These are phyloP conservation scores for Pectinophora gossypiella DNA, from an alignment of 1,140 invertebrate genomes.

Conservation along the genomic window DNA sequence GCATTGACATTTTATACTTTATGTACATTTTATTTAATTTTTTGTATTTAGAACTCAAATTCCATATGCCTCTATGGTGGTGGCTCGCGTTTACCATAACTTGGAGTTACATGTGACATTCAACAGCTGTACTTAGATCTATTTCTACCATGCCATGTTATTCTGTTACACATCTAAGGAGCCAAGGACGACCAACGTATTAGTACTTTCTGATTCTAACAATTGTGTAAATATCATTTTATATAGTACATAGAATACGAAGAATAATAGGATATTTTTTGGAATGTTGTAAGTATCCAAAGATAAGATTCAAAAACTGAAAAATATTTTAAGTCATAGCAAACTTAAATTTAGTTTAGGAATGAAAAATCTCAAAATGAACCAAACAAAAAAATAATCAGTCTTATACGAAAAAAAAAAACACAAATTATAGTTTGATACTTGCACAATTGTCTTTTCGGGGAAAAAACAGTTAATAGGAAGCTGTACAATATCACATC, in stretches of 20 bases:
- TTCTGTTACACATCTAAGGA: conserved; percentile 44
- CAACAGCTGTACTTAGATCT: conserved; percentile 37
- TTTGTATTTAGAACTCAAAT: conserved; percentile 24
- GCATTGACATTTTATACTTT: background rate
- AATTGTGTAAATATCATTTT: conserved; percentile 1
- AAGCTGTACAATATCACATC: conserved; percentile 49
- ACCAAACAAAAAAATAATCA: background rate
- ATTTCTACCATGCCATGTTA: conserved; percentile 60
- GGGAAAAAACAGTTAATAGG: conserved; percentile 43
- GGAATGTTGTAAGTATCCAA: background rate
- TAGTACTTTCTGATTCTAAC: conserved; percentile 1
- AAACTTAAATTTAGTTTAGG: background rate
- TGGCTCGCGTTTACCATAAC: conserved; percentile 39
- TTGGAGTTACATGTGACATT: conserved; percentile 31
- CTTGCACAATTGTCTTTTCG: conserved; percentile 50
- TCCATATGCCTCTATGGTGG: conserved; percentile 50
- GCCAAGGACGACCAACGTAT: conserved; percentile 43
- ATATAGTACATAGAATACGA: background rate
- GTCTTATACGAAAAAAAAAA: background rate
- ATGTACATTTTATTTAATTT: conserved; percentile 19
- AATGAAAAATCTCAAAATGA: background rate
- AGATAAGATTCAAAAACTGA: background rate
- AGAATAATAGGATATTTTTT: background rate
- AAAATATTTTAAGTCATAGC: background rate
- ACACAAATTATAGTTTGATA: conserved; percentile 14